These are phyloP conservation scores for Poecilia gillii DNA, from an alignment of 2,797 vertebrate species.

Conservation along the genomic window DNA sequence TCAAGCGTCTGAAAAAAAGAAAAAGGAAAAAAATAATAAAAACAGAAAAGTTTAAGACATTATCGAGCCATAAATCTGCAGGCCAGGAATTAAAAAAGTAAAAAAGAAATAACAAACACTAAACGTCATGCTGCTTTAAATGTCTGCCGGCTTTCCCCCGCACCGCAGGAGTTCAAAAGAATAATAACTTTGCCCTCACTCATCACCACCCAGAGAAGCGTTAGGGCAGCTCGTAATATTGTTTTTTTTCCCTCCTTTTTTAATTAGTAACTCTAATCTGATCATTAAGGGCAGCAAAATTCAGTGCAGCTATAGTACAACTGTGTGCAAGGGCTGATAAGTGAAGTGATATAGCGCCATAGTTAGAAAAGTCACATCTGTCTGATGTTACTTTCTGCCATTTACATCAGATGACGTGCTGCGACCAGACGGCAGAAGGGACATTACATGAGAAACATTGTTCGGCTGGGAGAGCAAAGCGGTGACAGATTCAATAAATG, in stretches of 20 bases:
- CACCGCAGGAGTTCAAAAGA: constrained; percentile 84
- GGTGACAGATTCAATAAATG: constrained; percentile 24
- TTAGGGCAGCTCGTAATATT: constrained; percentile 83
- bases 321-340: constrained; percentile 65
- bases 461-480: constrained; percentile 29
- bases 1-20: constrained; percentile 6
- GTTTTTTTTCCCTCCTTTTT: constrained; percentile 71
- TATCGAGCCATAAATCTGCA: constrained; percentile 81
- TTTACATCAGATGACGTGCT: constrained; percentile 56
- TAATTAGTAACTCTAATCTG: constrained; percentile 83
- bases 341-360: constrained; percentile 61
- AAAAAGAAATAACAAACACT: constrained; percentile 83
- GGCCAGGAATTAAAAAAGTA: constrained; percentile 78
- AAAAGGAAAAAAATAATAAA: constrained; percentile 48
- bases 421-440: constrained; percentile 54
- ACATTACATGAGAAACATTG: constrained; percentile 45
- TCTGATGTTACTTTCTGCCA: constrained; percentile 59
- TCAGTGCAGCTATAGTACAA: constrained; percentile 66
- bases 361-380: constrained; percentile 62
- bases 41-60: constrained; percentile 65
- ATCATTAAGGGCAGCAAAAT: constrained; percentile 78
- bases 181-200: constrained; percentile 86
- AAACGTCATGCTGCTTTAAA: constrained; percentile 85
- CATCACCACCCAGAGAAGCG: constrained; percentile 86
- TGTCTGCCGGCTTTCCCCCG: constrained; percentile 80